Evolutionary conservation across 2,888 invertebrate species (phyloP), one percentile per base, ranked within the genome.

Genomic region (Syritta pipiens): DNA sequence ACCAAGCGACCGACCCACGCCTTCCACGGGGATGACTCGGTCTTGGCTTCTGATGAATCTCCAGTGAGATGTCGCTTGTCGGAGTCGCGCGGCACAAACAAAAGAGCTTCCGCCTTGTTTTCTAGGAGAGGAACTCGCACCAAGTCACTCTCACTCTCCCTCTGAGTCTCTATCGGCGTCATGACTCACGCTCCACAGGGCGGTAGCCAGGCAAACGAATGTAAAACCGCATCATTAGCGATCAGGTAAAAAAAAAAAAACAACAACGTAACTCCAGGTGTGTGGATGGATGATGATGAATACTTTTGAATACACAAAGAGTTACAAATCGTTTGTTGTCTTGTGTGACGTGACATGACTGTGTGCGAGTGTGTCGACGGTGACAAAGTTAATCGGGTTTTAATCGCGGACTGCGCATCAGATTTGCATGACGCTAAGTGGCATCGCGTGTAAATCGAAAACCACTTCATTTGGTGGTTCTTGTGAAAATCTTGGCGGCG

Each of bases 31-130:
- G 57, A 30, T 77, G 77, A 69, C 32, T 71, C 59, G 63, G 42
- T n/a, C n/a, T 72, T 14, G 19, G 19, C 35, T 79, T 79, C 74
- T 60, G 59, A 49, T 57, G 79, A 79, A 74, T 67, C 67, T 24
- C 30, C 32, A 20, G 24, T 79, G 79, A 79, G 55, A 68, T 55
- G n/a, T n/a, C n/a, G 68, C 57, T 68, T 44, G 19, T 62, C 57
- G 35, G 35, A 49, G 49, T 37, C 60, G 35, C 37, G 37, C 9
- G 7, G n/a, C 24, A 14, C 20, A 72, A 79, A 72, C 67, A 79
- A 79, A 74, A 62, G 60, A 12, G 32, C 10, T 37, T 37, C 17
- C 37, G 14, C 2, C 4, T 9, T 12, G 4, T 14, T 2, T 37
- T 4, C 37, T n/a, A 9, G 7, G 37, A 17, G 14, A n/a, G n/a